These are phyloP conservation scores for Hydrocynus forskahlii DNA, from an alignment of 2,797 vertebrate species.

Conservation along the genomic window DNA sequence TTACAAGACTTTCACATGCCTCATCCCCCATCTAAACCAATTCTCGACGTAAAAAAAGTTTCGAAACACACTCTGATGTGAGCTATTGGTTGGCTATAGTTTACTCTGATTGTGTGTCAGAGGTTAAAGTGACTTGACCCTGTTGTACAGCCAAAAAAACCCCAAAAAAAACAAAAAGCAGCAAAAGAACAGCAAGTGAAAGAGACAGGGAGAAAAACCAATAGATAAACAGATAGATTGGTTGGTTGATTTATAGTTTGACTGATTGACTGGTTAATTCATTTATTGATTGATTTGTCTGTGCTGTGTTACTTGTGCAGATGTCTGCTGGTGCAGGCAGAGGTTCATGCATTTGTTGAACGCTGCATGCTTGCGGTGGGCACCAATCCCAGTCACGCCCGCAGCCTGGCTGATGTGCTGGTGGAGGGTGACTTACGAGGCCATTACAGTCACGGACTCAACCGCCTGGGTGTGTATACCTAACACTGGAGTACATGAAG, in stretches of 20 bases:
- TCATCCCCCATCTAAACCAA: neutral
- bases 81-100: neutral
- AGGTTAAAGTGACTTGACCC: neutral
- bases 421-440: slow-evolving; percentile 79
- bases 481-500: neutral
- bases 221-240: neutral
- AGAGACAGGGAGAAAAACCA: neutral
- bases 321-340: slow-evolving; percentile 71
- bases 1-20: neutral
- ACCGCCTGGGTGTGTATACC: slow-evolving; percentile 76
- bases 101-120: neutral
- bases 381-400: slow-evolving; percentile 71
- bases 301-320: slow-evolving; percentile 56
- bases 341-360: slow-evolving; percentile 76
- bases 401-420: slow-evolving; percentile 77
- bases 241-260: neutral
- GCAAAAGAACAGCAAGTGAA: neutral
- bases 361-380: slow-evolving; percentile 75
- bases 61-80: neutral
- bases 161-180: neutral
- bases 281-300: neutral
- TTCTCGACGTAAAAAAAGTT: too few relatives aligned
- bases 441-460: slow-evolving; percentile 83
- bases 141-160: neutral
- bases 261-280: too few relatives aligned